Conservation (phyloP, 2,797 vertebrate species). For the Notoglanidium macrostoma region DNA sequence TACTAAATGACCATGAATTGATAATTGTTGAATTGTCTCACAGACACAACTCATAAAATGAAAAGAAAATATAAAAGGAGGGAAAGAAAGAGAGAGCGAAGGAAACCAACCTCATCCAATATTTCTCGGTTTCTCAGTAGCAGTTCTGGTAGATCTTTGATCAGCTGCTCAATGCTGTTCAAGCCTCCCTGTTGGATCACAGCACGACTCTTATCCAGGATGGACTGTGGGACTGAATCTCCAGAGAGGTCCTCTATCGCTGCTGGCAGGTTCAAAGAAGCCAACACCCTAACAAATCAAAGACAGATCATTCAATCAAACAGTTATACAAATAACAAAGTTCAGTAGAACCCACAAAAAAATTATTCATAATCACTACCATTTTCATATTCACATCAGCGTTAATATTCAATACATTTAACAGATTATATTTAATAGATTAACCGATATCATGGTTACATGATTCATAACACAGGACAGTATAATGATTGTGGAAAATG, state of each 20-base stretch:
- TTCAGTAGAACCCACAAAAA: background rate
- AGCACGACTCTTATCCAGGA: constrained; percentile 87
- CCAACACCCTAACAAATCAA: constrained; percentile 81
- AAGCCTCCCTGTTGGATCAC: constrained; percentile 91
- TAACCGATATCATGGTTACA: background rate
- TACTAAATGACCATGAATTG: background rate
- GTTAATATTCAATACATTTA: background rate
- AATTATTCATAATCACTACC: background rate
- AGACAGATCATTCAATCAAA: background rate
- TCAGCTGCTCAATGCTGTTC: constrained; percentile 92
- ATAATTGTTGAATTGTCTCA: background rate
- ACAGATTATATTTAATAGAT: background rate
- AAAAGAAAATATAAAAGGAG: background rate
- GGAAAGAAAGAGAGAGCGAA: background rate
- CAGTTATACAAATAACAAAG: background rate
- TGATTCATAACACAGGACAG: background rate
- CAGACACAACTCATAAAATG: background rate
- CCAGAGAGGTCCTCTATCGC: constrained; percentile 96
- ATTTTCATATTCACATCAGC: background rate
- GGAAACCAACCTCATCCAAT: constrained; percentile 83
- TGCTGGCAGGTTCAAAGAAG: constrained; percentile 95
- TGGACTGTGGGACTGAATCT: constrained; percentile 93
- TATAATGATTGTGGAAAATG: background rate
- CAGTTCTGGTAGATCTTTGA: constrained; percentile 92
- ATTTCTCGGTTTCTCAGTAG: constrained; percentile 96